phyloP scores from a whole-genome alignment of 1,140 invertebrate species.

The Papilio xuthus region DNA sequence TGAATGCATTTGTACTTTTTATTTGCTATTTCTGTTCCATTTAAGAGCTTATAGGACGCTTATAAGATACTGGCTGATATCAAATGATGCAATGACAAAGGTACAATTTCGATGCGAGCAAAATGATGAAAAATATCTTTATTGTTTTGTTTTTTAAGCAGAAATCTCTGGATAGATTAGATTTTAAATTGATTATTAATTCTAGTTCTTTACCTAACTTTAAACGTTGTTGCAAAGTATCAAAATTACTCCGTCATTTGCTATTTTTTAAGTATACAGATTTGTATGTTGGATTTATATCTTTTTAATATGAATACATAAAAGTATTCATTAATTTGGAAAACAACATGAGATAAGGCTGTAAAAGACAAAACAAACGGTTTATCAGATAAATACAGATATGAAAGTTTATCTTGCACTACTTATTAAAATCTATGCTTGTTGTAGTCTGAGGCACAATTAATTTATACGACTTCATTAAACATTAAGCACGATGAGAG shows the following conservation, averaged over 20 bases:
- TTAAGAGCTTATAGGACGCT: too few species aligned
- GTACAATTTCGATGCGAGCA: background rate
- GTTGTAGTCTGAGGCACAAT: background rate
- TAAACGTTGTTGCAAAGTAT: background rate
- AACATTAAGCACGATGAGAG: background rate
- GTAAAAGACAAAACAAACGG: background rate
- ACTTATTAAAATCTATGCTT: background rate
- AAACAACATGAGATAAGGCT: conserved; percentile 5
- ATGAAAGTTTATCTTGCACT: background rate
- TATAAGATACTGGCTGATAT: too few species aligned
- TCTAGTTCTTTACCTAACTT: too few species aligned
- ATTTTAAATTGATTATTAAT: background rate
- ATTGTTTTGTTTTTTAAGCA: background rate
- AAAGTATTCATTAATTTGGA: conserved; percentile 7
- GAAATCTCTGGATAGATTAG: background rate
- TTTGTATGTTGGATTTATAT: background rate
- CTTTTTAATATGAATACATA: background rate
- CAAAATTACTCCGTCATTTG: background rate
- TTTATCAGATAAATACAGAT: conserved; percentile 10
- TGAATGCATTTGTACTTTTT: too few species aligned
- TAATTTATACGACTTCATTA: background rate
- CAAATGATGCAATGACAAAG: too few species aligned
- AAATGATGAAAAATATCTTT: background rate
- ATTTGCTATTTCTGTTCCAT: too few species aligned
- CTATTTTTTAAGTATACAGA: background rate